A percentile compares a stretch with the other conserved stretches of the same genome.
These are phyloP conservation scores for Chaetogeoica ovagalla DNA, from an alignment of 2,888 invertebrate genomes.

Conservation along the genomic window DNA sequence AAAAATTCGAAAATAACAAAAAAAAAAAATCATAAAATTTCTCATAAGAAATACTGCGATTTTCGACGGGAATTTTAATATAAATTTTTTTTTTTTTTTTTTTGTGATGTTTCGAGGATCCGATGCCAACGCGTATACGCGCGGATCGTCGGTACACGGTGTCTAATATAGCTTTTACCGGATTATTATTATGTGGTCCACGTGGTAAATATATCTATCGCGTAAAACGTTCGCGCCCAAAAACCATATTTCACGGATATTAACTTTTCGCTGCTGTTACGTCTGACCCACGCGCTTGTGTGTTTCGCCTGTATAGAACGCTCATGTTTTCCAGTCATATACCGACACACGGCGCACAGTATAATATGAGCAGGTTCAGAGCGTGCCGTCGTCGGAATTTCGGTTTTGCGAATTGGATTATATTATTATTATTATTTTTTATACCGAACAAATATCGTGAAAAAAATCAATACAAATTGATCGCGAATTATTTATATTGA, in stretches of 20 bases:
- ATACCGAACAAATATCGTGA: neutral
- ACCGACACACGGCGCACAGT: too few relatives aligned
- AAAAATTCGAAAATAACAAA: too few relatives aligned
- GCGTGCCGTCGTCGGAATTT: neutral
- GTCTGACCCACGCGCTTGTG: neutral
- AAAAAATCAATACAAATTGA: neutral
- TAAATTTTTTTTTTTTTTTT: too few relatives aligned
- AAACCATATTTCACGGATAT: conserved; percentile 22
- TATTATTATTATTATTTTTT: neutral
- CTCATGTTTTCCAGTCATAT: neutral
- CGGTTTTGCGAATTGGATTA: neutral
- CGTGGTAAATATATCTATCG: neutral
- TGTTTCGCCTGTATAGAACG: neutral
- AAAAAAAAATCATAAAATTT: too few relatives aligned
- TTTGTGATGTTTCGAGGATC: too few relatives aligned
- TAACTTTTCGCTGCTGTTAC: conserved; percentile 1
- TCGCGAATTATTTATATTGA: too few relatives aligned
- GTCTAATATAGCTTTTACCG: neutral
- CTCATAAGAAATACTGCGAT: too few relatives aligned
- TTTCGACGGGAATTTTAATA: too few relatives aligned
- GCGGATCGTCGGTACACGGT: too few relatives aligned
- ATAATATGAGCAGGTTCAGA: too few relatives aligned
- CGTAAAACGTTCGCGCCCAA: neutral
- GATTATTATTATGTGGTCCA: neutral
- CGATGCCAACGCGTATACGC: too few relatives aligned